phyloP scores from a whole-genome alignment of 2,113 vertebrate species.

The Megaleporinus macrocephalus region DNA sequence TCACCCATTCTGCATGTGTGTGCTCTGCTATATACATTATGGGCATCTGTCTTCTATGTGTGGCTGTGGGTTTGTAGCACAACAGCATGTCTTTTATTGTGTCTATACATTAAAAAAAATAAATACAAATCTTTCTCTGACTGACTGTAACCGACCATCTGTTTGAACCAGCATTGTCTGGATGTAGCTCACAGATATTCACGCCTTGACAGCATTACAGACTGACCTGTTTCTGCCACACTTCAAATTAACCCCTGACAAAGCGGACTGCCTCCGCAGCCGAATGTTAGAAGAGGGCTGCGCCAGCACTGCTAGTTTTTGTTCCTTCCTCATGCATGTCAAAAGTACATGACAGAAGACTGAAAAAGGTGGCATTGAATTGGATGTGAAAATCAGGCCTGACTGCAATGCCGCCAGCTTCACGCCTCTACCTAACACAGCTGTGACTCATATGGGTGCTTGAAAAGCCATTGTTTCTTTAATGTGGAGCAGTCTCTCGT shows the following conservation, averaged over 20 bases:
- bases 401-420: background rate
- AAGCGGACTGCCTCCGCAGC: background rate
- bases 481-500: constrained; percentile 41
- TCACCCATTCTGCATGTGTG: background rate
- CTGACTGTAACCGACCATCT: background rate
- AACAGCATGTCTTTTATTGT: background rate
- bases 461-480: constrained; percentile 51
- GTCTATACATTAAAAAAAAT: background rate
- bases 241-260: constrained; percentile 23
- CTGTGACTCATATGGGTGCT: constrained; percentile 24
- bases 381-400: constrained; percentile 32
- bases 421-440: background rate
- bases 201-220: background rate
- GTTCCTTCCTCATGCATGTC: constrained; percentile 26
- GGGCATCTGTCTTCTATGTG: background rate
- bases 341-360: constrained; percentile 4
- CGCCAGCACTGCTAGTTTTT: constrained; percentile 6
- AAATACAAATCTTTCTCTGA: background rate
- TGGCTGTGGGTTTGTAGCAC: background rate
- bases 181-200: background rate
- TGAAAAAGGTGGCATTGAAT: constrained; percentile 10
- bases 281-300: background rate
- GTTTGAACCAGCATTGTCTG: background rate
- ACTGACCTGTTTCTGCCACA: background rate
- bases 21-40: background rate